Evolutionary conservation across 64 coral and sea anemone genomes (phyloP), one percentile per base, ranked within the genome.

Genomic region (Porites lutea): DNA sequence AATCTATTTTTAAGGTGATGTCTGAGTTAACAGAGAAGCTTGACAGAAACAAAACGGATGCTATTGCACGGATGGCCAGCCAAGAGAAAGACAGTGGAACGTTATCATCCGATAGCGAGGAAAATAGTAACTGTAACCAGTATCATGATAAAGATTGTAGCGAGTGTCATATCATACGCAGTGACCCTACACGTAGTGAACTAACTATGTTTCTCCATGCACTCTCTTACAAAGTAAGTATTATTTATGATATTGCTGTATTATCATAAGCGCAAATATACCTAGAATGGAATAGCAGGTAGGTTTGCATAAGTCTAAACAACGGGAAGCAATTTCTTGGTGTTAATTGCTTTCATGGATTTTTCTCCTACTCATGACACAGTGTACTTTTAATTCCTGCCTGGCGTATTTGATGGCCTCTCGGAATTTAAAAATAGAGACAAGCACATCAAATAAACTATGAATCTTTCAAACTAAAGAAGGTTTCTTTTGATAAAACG

Each of bases 151-250:
- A 65, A 71, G 69, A 71, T 27, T 98, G 97, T n/a, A 96, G 84
- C 27, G 97, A 98, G 44, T 98, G 97, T 55, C 88, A 84, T 44
- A 77, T 98, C 45, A 65, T 20, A 44, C 83, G 94, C 49, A 80
- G 94, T 13, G 97, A 98, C 58, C 97, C 97, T 3, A 96, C 97
- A 0, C 71, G 76, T 1, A 50, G 16, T 52, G 97, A 98, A 52
- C 70, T 98, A 20, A 96, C 68, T 47, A 98, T 98, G 97, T 98
- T 83, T 82, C 91, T 98, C 20, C 97, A 98, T 69, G 94, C 94
- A 46, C 21, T 95, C 21, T 90, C 91, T 0, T 98, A 98, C 67
- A 98, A 96, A 94, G 97, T 96, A 47, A 86, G 69, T 21, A 46
- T 62, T 16, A 13, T 27, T 16, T 2, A 79, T 82, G 3, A 47